phyloP scores from a whole-genome alignment of 2,888 invertebrate genomes.

The Synergus umbraculus region DNA sequence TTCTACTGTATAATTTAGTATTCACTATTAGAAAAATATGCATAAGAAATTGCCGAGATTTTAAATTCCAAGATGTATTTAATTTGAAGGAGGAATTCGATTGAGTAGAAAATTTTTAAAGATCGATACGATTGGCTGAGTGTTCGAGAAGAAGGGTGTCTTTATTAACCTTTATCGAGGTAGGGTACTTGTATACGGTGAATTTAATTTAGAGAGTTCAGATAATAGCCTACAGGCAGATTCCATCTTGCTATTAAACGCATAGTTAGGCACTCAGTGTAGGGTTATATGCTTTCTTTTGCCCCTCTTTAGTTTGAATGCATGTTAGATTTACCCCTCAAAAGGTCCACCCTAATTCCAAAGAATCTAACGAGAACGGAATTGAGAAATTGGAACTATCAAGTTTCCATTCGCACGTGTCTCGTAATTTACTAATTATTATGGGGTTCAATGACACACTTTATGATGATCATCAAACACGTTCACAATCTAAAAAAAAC shows the following conservation, averaged over 20 bases:
- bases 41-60: slow-evolving; percentile 16
- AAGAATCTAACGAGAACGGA: slow-evolving; percentile 7
- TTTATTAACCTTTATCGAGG: slow-evolving; percentile 20
- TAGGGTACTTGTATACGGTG: slow-evolving; percentile 31
- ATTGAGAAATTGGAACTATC: slow-evolving; percentile 9
- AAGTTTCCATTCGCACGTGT: background rate
- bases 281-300: slow-evolving; percentile 31
- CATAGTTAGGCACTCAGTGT: slow-evolving; percentile 42
- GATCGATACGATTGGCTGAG: slow-evolving; percentile 2
- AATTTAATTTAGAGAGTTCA: slow-evolving; percentile 42
- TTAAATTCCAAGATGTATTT: background rate
- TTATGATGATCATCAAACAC: background rate
- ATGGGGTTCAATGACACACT: background rate
- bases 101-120: slow-evolving; percentile 24
- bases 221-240: slow-evolving; percentile 35
- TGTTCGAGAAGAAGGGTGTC: slow-evolving; percentile 24
- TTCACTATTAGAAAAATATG: slow-evolving; percentile 18
- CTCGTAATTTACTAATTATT: background rate
- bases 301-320: slow-evolving; percentile 11
- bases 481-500: background rate
- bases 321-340: background rate
- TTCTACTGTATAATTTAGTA: slow-evolving; percentile 1
- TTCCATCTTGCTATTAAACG: slow-evolving; percentile 41
- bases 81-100: background rate
- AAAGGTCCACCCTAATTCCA: slow-evolving; percentile 8